Percentiles rank a stretch among this genome's conserved stretches.
These are phyloP conservation scores for Diabrotica virgifera DNA, from an alignment of 1,140 invertebrate species.

Conservation along the genomic window DNA sequence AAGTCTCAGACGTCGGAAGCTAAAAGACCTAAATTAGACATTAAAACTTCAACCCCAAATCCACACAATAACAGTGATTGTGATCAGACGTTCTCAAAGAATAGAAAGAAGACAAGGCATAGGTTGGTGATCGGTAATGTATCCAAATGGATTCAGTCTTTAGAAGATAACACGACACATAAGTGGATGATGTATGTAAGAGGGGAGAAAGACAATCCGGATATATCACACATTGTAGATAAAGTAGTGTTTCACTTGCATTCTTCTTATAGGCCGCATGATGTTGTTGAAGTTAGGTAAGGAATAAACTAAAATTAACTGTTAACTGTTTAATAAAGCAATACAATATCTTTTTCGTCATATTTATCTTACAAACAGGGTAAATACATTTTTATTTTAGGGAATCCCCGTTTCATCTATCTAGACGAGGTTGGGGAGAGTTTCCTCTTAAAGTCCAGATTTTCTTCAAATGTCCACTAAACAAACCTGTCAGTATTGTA, in stretches of 20 bases:
- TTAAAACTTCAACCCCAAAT: slow-evolving; percentile 10
- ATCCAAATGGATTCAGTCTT: slow-evolving; percentile 75
- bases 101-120: slow-evolving; percentile 42
- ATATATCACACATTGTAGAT: slow-evolving; percentile 57
- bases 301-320: slow-evolving; percentile 30
- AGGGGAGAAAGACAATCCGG: slow-evolving; percentile 59
- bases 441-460: slow-evolving; percentile 80
- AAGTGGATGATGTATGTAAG: slow-evolving; percentile 89
- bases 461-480: slow-evolving; percentile 70
- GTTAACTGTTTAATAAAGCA: too few species aligned
- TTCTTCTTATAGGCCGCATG: slow-evolving; percentile 84
- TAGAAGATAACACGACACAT: slow-evolving; percentile 72
- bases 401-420: slow-evolving; percentile 76
- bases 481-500: slow-evolving; percentile 77
- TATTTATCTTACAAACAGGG: too few species aligned
- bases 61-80: slow-evolving; percentile 8
- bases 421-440: slow-evolving; percentile 85
- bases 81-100: slow-evolving; percentile 23
- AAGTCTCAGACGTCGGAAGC: slow-evolving; percentile 14
- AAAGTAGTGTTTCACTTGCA: slow-evolving; percentile 82
- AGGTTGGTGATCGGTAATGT: slow-evolving; percentile 75
- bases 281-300: slow-evolving; percentile 75
- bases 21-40: slow-evolving; percentile 34
- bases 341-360: too few species aligned
- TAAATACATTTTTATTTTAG: too few species aligned